phyloP scores from a whole-genome alignment of 2,113 vertebrate genomes.

The Ginglymostoma cirratum region DNA sequence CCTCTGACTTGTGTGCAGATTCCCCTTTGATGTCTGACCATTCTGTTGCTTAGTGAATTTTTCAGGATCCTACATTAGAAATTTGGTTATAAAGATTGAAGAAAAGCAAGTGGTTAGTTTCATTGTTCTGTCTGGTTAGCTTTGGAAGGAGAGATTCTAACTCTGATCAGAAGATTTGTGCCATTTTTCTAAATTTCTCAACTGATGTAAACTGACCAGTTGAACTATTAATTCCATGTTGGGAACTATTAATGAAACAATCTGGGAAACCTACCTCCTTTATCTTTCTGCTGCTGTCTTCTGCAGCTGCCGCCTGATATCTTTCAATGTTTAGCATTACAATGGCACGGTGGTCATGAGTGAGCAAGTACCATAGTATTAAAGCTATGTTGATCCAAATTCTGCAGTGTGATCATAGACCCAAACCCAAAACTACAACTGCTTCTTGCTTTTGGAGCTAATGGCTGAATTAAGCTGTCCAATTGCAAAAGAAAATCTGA shows the following conservation, averaged over 20 bases:
- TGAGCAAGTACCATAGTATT: neutral
- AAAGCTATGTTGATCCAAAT: neutral
- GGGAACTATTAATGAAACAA: neutral
- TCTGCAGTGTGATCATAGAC: neutral
- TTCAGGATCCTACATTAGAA: too few species aligned
- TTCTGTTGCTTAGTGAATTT: too few species aligned
- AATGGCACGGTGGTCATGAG: neutral
- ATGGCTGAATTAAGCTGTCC: neutral
- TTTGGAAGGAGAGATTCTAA: too few species aligned
- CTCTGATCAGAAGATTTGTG: neutral
- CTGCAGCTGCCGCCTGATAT: neutral
- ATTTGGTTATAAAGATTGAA: too few species aligned
- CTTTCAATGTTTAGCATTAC: neutral
- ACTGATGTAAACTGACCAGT: neutral
- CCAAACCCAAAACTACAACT: neutral
- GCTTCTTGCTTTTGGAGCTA: neutral
- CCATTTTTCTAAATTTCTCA: neutral
- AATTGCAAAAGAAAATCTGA: neutral
- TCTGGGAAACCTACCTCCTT: neutral
- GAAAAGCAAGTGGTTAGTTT: too few species aligned
- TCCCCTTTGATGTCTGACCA: too few species aligned
- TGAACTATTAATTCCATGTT: neutral
- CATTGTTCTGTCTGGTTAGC: too few species aligned
- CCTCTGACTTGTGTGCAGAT: too few species aligned
- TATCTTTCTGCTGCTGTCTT: neutral